Percentiles rank a stretch among this genome's conserved stretches.
phyloP scores from a whole-genome alignment of 2,797 vertebrate genomes.

The Tapirus indicus region DNA sequence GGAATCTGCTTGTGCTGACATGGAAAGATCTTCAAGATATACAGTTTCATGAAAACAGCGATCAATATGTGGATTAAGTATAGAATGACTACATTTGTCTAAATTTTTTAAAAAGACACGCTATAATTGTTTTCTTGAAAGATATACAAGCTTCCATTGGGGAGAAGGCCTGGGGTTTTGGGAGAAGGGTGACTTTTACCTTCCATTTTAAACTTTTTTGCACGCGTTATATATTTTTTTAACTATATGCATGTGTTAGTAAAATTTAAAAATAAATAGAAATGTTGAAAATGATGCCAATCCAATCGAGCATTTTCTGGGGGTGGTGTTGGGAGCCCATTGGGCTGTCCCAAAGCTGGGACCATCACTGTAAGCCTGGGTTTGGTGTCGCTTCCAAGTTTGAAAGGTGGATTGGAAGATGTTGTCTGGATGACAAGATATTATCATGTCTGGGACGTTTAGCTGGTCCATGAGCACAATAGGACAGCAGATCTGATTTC shows the following conservation, averaged over 20 bases:
- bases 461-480: rapidly evolving
- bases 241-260: neutral
- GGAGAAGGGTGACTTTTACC: neutral
- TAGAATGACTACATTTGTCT: neutral
- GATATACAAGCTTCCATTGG: neutral
- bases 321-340: neutral
- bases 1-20: neutral
- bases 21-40: neutral
- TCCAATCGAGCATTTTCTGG: neutral
- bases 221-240: neutral
- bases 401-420: neutral
- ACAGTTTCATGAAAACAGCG: neutral
- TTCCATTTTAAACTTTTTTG: neutral
- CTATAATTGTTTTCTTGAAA: neutral
- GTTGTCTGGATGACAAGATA: neutral
- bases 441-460: neutral
- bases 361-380: neutral
- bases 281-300: neutral
- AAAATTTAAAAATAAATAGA: conserved; percentile 39
- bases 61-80: neutral
- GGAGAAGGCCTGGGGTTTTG: neutral
- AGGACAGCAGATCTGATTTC: neutral
- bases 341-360: neutral
- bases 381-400: neutral
- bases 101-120: neutral